These are phyloP conservation scores for Neodontobutis hainanensis DNA, from an alignment of 2,113 vertebrate genomes.

Conservation along the genomic window DNA sequence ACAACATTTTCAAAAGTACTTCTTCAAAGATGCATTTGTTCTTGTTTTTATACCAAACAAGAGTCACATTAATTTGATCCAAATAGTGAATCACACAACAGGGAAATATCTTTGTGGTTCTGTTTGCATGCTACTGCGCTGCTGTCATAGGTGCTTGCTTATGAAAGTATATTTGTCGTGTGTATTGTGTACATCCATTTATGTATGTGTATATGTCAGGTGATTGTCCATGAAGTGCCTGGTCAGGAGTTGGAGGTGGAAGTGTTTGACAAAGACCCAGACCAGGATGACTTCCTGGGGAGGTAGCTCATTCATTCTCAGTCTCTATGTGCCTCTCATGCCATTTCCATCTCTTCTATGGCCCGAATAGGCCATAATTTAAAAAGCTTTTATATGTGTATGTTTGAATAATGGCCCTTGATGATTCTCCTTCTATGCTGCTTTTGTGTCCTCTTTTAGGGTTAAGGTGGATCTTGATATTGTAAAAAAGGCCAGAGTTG, in stretches of 20 bases:
- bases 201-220: slow-evolving; percentile 80
- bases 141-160: slow-evolving; percentile 49
- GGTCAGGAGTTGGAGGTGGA: slow-evolving; percentile 95
- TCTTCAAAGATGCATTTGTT: slow-evolving; percentile 15
- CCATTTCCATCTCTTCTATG: slow-evolving; percentile 36
- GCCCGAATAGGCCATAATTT: slow-evolving; percentile 10
- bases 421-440: slow-evolving; percentile 13
- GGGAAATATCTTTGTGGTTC: slow-evolving; percentile 23
- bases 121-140: slow-evolving; percentile 61
- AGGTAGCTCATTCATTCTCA: slow-evolving; percentile 80
- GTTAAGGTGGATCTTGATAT: slow-evolving; percentile 89
- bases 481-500: slow-evolving; percentile 82
- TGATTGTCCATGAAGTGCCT: slow-evolving; percentile 93
- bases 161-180: slow-evolving; percentile 59
- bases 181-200: slow-evolving; percentile 58
- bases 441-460: slow-evolving; percentile 70
- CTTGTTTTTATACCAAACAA: neutral
- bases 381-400: neutral
- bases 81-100: neutral
- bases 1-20: slow-evolving; percentile 20
- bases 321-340: slow-evolving; percentile 47
- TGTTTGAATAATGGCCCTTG: slow-evolving; percentile 2
- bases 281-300: slow-evolving; percentile 95
- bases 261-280: slow-evolving; percentile 94
- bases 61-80: neutral